Base-by-base conservation (phyloP, 2,797 vertebrate genomes). In the Neosilurus hyrtlii region DNA sequence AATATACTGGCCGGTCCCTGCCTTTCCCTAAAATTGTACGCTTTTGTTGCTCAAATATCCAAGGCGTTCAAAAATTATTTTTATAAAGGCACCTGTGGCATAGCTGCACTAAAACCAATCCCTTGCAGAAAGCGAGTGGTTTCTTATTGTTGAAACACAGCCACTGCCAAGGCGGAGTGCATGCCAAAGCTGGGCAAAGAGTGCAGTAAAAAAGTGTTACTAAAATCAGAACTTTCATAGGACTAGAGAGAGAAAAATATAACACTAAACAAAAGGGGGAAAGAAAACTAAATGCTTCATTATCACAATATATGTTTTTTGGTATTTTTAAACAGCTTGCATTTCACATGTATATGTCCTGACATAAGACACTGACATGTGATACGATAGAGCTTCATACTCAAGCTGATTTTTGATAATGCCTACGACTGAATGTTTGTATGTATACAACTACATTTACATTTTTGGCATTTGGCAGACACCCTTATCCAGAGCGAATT, bases 141-240 rank as follows among this genome's bases (percentile, higher is more conserved):
- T 78, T 78, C 76, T 82, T 87, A 79, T 84, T 79, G 67, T 80
- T 86, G 84, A 86, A 84, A 66, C 67, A 1, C 26, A 26, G 80
- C 83, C 83, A 83, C 81, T 68, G 22, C n/a, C 54, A 65, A 71
- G 70, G 35, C 37, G 35, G 74, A 37, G 57, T 62, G 66, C 18
- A 66, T 35, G 56, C 70, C 70, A 84, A 62, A 80, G 62, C 65
- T 63, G 4, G 74, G 70, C 71, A 80, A 52, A 37, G 24, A 75
- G 74, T 20, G 24, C 43, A 62, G 11, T 56, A 81, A 70, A 51
- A 71, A 86, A 81, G 52, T 24, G 43, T 82, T 80, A 82, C 73
- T 61, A 4, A 79, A 51, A 68, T 57, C 24, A 79, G 30, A 63
- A 56, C 72, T 82, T 74, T 81, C 24, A 51, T 54, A 52, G 20